Evolutionary conservation across 2,113 vertebrate genomes (phyloP), one percentile per base, ranked within the genome.

Genomic region (Dipodomys stephensi): DNA sequence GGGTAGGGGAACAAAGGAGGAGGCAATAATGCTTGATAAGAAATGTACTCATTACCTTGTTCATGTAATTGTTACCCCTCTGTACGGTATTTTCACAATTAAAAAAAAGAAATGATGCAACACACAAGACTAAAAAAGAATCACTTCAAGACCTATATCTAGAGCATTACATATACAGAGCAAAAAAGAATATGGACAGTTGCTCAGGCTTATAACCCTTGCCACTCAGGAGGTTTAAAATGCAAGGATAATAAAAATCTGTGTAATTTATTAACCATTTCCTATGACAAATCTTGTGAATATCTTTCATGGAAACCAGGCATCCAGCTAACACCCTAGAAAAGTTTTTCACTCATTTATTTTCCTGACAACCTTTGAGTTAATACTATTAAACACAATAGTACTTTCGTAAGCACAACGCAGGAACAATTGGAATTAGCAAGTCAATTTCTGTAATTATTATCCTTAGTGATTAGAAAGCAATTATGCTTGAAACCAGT

Each of bases 171-270:
- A 57, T 57, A 15, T 57, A 57, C 53, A 57, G 53, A 57, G 53
- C 15, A 57, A 57, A 1, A 16, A 57, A 57, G 53, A 57, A 53
- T 53, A 53, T 9, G 8, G 49, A 53, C 12, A 53, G 49, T 53
- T 9, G 49, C 12, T 53, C 8, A 53, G 49, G 49, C 53, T 57
- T 4, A 57, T 57, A 57, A 57, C 10, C 53, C 53, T 57, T 57
- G 53, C 53, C 53, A 57, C 53, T 2, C 53, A 57, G 53, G 53
- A 57, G 12, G 53, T 16, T 57, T 57, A 57, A 57, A 98, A 97
- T 7, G 97, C 98, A 3, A 96, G 62, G 28, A 74, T 94, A 72
- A 53, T 90, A 90, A 94, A 87, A 88, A 22, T 30, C 62, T 88
- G 62, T 19, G 49, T 87, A 88, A 92, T 73, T 73, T 87, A 22